Percentiles rank a stretch among this genome's conserved stretches.
Conservation (phyloP, 2,888 invertebrate genomes). For the Lasiommata megera region DNA sequence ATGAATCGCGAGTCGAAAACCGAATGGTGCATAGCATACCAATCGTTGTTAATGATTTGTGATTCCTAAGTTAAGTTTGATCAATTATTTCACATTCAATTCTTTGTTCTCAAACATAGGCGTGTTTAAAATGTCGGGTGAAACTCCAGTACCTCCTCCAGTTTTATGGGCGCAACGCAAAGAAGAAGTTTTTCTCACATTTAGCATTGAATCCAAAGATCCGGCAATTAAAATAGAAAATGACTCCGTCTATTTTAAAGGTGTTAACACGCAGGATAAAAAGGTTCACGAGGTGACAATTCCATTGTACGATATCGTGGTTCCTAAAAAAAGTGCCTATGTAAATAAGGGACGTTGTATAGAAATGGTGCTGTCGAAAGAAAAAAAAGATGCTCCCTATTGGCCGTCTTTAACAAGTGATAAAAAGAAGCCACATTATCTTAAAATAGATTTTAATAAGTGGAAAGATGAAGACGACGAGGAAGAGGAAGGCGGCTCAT, state of each 20-base stretch:
- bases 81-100: slow-evolving; percentile 35
- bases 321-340: slow-evolving; percentile 88
- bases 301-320: slow-evolving; percentile 90
- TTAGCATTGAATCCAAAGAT: slow-evolving; percentile 94
- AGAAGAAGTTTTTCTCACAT: slow-evolving; percentile 91
- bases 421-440: slow-evolving; percentile 95
- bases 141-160: slow-evolving; percentile 85
- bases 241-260: slow-evolving; percentile 90
- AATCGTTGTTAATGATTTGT: slow-evolving; percentile 30
- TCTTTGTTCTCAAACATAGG: slow-evolving; percentile 23
- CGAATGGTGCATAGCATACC: slow-evolving; percentile 33
- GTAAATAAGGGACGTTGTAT: slow-evolving; percentile 88
- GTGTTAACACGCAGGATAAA: slow-evolving; percentile 90
- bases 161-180: slow-evolving; percentile 97
- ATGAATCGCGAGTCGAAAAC: slow-evolving; percentile 46
- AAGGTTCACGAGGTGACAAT: slow-evolving; percentile 94
- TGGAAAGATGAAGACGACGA: slow-evolving; percentile 99
- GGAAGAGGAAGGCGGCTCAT: slow-evolving; percentile 85
- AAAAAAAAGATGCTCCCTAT: slow-evolving; percentile 86
- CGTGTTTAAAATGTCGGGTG: slow-evolving; percentile 64
- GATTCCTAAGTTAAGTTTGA: slow-evolving; percentile 28
- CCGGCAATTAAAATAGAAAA: slow-evolving; percentile 90
- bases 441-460: slow-evolving; percentile 98
- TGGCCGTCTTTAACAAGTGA: slow-evolving; percentile 95
- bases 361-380: slow-evolving; percentile 88